Evolutionary conservation across 2,888 invertebrate genomes (phyloP), one percentile per base, ranked within the genome.

Genomic region (Orgyia antiqua): DNA sequence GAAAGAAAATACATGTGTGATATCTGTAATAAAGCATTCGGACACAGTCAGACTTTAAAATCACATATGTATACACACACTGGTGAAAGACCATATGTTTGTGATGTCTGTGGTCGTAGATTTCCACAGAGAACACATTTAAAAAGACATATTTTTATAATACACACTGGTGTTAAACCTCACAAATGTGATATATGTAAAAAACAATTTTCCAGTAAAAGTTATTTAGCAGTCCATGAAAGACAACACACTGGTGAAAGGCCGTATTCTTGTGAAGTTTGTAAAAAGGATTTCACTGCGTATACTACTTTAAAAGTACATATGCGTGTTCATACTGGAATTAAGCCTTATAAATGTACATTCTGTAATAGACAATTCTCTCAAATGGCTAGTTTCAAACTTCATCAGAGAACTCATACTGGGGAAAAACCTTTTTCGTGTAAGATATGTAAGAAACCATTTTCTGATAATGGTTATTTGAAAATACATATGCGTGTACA

Each of bases 401-500:
- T 83, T 0, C 84, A 84, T 21, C 73, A 76, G 33, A 29, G 84
- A 0, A 82, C 78, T 0, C 84, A 84, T 15, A 83, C 84, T 0
- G 84, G 84, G 0, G 84, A 83, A 20, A 51, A 60, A 4, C 84
- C 84, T 0, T 84, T 45, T 27, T 45, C 65, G 0, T 84, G 84
- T 27, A 67, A 69, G 37, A 58, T 84, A 0, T 84, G 84, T 19
- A 74, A 79, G 5, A 83, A 83, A 42, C 65, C 74, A 0, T 84
- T 84, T 23, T 74, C 84, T 0, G 80, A 83, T 24, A 83, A 78
- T n/a, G 80, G 82, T 0, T 82, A 84, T 29, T 51, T 84, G 8
- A 84, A 79, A 38, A 80, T 80, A 1, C 84, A 84, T 34, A 77
- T 82, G 78, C 42, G 83, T 0, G 67, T 82, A 0, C 84, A 84